Evolutionary conservation across 2,888 invertebrate species (phyloP), one percentile per base, ranked within the genome.

Genomic region (Copidosoma aretas): DNA sequence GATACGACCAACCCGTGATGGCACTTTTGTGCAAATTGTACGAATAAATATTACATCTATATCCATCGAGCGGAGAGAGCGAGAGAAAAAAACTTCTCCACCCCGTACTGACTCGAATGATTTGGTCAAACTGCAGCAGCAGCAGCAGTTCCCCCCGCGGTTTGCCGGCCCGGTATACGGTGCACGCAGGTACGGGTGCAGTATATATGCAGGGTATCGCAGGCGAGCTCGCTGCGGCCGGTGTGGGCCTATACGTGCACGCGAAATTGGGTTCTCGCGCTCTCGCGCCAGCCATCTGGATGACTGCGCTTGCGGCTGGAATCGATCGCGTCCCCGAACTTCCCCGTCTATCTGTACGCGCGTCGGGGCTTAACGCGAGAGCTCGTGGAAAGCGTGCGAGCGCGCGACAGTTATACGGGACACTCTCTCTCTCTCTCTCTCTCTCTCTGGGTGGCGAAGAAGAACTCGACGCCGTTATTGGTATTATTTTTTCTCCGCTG

Each of bases 141-240:
- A 17, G 17, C 12, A 15, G 15, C 43, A 17, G 15, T 12, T 17
- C 12, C 43, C 15, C 15, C 14, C 14, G 43, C 43, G 17, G 17
- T 17, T 15, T 15, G 43, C 15, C 15, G 17, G 43, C 17, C 1
- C 12, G 2, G 15, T 46, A 8, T 41, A 8, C 41, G 41, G 19
- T 41, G 41, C 8, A 10, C 14, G 10, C 41, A 14, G 10, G 8
- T 14, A 10, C 41, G 43, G 43, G 17, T 3, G 12, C 43, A 46
- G 12, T 12, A 46, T 15, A 14, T 8, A 14, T 15, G 12, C 17
- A 15, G 3, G 12, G 3, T 46, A 14, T 46, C 53, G 41, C 39
- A 53, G 10, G 52, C 32, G 53, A 17, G 15, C 17, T 60, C 65
- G 60, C 60, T 66, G 65, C 60, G 57, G 67, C 52, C n/a, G n/a